These are phyloP conservation scores for Pterobdella sp. DNA, from an alignment of 2,888 invertebrate species.

Conservation along the genomic window DNA sequence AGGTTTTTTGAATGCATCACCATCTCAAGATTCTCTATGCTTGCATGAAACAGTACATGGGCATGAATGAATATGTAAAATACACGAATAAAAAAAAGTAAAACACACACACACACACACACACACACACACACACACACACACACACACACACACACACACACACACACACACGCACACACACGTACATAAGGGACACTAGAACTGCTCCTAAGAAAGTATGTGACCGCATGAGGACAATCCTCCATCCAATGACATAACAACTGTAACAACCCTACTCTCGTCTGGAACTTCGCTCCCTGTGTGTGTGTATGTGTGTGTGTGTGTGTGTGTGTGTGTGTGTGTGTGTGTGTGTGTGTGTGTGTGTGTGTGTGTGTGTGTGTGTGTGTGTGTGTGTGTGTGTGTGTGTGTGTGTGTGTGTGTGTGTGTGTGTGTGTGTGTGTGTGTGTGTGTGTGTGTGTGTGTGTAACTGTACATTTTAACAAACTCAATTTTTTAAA, in stretches of 20 bases:
- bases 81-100: not conserved
- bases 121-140: conserved; percentile 16
- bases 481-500: too few species aligned
- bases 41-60: not conserved
- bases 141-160: conserved; percentile 16
- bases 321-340: too few species aligned
- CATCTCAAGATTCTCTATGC: not conserved
- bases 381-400: too few species aligned
- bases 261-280: conserved; percentile 82
- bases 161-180: conserved; percentile 15
- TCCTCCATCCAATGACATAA: conserved; percentile 78
- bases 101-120: conserved; percentile 14
- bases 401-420: too few species aligned
- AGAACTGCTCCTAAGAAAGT: conserved; percentile 65
- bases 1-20: not conserved
- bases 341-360: too few species aligned
- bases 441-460: too few species aligned
- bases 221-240: conserved; percentile 73
- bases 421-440: too few species aligned
- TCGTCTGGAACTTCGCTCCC: conserved; percentile 68
- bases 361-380: too few species aligned
- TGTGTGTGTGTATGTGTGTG: conserved; percentile 39
- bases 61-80: not conserved
- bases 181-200: conserved; percentile 67
- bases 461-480: too few species aligned